Percentiles rank a stretch among this genome's conserved stretches.
These are phyloP conservation scores for Heloderma charlesbogerti DNA, from an alignment of 2,113 vertebrate species.

Conservation along the genomic window DNA sequence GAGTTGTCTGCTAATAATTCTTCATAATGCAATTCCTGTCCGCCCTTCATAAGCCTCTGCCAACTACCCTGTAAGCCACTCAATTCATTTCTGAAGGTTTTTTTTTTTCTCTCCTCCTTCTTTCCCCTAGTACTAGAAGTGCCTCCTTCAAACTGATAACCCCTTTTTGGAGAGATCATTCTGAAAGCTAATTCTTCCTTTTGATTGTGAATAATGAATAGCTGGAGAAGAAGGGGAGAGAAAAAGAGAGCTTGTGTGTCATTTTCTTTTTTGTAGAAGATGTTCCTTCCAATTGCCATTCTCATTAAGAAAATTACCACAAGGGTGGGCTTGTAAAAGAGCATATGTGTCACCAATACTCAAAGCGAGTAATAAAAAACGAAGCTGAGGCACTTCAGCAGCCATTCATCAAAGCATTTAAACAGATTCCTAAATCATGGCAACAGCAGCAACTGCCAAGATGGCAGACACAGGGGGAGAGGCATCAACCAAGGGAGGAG, in stretches of 20 bases:
- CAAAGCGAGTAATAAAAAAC: conserved; percentile 33
- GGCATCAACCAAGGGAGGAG: not conserved
- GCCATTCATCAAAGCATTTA: conserved; percentile 33
- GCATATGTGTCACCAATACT: conserved; percentile 52
- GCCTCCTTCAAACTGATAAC: conserved; percentile 54
- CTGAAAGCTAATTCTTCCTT: conserved; percentile 53
- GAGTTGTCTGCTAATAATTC: conserved; percentile 58
- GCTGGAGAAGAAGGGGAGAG: conserved; percentile 42
- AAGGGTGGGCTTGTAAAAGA: conserved; percentile 66
- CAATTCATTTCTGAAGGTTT: conserved; percentile 25
- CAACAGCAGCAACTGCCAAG: not conserved
- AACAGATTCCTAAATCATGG: conserved; percentile 5
- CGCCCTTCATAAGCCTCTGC: conserved; percentile 37
- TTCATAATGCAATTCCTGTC: conserved; percentile 36
- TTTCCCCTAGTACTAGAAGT: conserved; percentile 52
- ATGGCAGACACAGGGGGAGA: not conserved
- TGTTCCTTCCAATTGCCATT: conserved; percentile 61
- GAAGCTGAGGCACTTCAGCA: not conserved
- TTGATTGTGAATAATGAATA: conserved; percentile 58
- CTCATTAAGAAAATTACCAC: conserved; percentile 72
- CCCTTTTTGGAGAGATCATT: conserved; percentile 37
- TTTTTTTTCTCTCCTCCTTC: not conserved
- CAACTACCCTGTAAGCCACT: conserved; percentile 51
- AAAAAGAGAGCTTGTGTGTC: conserved; percentile 33
- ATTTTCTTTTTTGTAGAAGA: conserved; percentile 46